Conservation (phyloP, 2,888 invertebrate species). For the Cryptocheilus praepositus region DNA sequence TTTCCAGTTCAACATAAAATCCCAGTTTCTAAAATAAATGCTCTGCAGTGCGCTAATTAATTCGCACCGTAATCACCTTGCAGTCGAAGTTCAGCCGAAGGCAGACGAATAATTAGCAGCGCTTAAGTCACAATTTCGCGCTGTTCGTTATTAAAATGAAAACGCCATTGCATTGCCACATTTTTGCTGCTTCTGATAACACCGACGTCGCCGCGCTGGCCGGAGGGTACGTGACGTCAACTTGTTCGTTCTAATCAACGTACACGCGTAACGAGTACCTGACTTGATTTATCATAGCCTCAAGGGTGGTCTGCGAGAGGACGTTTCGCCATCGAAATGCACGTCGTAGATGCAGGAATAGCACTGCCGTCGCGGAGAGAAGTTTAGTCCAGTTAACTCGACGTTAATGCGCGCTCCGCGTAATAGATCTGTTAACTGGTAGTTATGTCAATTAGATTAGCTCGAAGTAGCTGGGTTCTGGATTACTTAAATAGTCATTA, state of each 20-base stretch:
- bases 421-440: constrained; percentile 61
- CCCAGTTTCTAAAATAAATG: not conserved
- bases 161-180: not conserved
- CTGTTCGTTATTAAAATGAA: not conserved
- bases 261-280: constrained; percentile 6
- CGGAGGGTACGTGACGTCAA: no score
- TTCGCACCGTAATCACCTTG: no score
- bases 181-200: not conserved
- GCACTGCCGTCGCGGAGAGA: constrained; percentile 20
- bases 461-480: constrained; percentile 50
- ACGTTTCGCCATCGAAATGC: constrained; percentile 20
- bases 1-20: no score
- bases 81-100: not conserved
- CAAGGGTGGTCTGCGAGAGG: not conserved
- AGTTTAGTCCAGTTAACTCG: constrained; percentile 40
- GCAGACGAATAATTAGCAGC: not conserved
- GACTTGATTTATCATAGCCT: constrained; percentile 23
- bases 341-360: constrained; percentile 19
- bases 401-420: constrained; percentile 38
- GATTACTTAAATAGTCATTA: constrained; percentile 58
- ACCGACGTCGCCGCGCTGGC: not conserved
- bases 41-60: not conserved
- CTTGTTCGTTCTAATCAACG: constrained; percentile 7
- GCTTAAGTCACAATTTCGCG: no score
- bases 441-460: constrained; percentile 62